These are phyloP conservation scores for Aplocera efformata DNA, from an alignment of 2,888 invertebrate genomes.

Conservation along the genomic window DNA sequence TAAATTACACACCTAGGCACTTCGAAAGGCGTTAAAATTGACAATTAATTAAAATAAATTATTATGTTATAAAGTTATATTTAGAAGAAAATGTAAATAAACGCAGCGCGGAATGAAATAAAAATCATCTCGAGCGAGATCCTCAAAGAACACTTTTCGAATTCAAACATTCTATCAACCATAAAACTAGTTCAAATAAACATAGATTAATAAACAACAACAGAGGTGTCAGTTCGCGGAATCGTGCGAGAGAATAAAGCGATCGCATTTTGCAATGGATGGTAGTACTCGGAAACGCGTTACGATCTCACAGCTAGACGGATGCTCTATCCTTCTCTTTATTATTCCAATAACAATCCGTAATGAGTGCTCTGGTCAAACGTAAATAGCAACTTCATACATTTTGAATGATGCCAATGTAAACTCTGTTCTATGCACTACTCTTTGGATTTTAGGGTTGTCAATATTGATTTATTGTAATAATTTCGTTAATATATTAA, in stretches of 20 bases:
- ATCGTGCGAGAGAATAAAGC: slow-evolving; percentile 63
- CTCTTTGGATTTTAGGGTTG: slow-evolving; percentile 62
- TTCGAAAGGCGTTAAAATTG: slow-evolving; percentile 26
- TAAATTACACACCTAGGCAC: slow-evolving; percentile 28
- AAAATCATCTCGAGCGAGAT: slow-evolving; percentile 17
- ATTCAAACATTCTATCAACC: slow-evolving; percentile 44
- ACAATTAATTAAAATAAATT: slow-evolving; percentile 31
- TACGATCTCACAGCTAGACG: slow-evolving; percentile 67
- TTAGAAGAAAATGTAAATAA: slow-evolving; percentile 30
- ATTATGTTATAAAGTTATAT: slow-evolving; percentile 28
- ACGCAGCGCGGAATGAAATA: slow-evolving; percentile 27
- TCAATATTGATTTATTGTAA: slow-evolving; percentile 3
- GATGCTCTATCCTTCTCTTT: slow-evolving; percentile 71
- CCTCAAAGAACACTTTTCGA: slow-evolving; percentile 42
- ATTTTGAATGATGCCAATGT: slow-evolving; percentile 77
- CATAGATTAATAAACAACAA: slow-evolving; percentile 71
- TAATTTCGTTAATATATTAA: background rate
- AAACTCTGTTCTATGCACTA: slow-evolving; percentile 68
- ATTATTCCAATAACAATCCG: slow-evolving; percentile 80
- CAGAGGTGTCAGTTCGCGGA: slow-evolving; percentile 75
- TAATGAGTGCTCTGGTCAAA: slow-evolving; percentile 79
- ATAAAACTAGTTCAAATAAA: slow-evolving; percentile 61
- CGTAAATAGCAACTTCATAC: slow-evolving; percentile 79
- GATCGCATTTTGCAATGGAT: slow-evolving; percentile 70
- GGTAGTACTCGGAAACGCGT: slow-evolving; percentile 64